A percentile compares a stretch with the other conserved stretches of the same genome.
Conservation (phyloP, 2,888 invertebrate genomes). For the Mellilla xanthometata region DNA sequence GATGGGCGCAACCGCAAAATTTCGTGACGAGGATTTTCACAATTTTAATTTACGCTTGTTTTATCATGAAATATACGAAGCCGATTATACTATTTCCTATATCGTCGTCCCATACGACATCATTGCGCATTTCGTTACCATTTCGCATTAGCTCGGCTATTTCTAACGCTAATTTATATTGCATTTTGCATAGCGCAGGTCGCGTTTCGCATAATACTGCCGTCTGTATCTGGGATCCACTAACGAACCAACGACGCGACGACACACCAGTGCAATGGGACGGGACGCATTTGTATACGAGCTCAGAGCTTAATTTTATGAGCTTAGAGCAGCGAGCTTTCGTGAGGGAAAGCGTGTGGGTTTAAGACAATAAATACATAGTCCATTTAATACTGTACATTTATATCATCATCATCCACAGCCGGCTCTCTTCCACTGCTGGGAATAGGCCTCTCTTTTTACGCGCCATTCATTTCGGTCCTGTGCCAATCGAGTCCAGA, state of each 20-base stretch:
- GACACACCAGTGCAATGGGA: conserved; percentile 20
- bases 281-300: conserved; percentile 47
- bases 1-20: no score
- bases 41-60: no score
- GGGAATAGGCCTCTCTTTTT: no score
- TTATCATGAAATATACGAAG: no score
- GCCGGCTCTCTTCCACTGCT: no score
- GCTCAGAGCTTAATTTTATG: conserved; percentile 24
- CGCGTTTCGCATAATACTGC: conserved; percentile 38
- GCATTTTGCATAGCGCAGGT: conserved; percentile 41
- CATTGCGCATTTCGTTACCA: conserved; percentile 13
- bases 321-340: background rate
- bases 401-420: no score
- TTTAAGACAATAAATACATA: no score
- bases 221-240: conserved; percentile 34
- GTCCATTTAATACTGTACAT: no score
- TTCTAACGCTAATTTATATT: conserved; percentile 38
- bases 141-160: conserved; percentile 30
- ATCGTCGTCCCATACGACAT: no score
- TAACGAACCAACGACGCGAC: conserved; percentile 24
- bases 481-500: no score
- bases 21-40: no score
- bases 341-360: background rate
- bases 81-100: background rate
- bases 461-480: no score